Conservation (phyloP, 1,140 invertebrate genomes). For the Dreissena polymorpha region DNA sequence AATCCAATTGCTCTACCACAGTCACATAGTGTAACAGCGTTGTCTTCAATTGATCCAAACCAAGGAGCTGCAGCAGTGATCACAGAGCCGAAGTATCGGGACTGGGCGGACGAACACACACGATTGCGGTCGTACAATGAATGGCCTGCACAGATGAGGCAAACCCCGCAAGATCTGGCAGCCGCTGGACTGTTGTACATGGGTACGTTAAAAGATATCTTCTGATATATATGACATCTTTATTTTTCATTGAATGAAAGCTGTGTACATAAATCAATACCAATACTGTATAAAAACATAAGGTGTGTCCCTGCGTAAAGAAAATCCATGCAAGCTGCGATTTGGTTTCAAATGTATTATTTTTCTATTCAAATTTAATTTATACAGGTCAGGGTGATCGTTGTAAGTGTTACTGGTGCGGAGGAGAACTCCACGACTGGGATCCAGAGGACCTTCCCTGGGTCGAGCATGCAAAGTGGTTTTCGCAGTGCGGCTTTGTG, state of each 20-base stretch:
- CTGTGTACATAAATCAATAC: too few relatives aligned
- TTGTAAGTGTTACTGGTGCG: constrained; percentile 71
- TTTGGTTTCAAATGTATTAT: too few relatives aligned
- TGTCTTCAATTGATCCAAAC: too few relatives aligned
- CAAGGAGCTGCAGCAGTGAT: constrained; percentile 19
- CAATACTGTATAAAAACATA: too few relatives aligned
- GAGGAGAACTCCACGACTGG: constrained; percentile 70
- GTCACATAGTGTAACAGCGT: too few relatives aligned
- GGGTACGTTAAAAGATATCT: too few relatives aligned
- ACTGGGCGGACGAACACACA: constrained; percentile 82
- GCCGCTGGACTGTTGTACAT: constrained; percentile 95
- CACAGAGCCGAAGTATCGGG: constrained; percentile 66
- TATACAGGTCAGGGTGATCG: constrained; percentile 60
- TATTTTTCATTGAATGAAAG: too few relatives aligned
- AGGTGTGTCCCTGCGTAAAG: too few relatives aligned
- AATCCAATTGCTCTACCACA: too few relatives aligned
- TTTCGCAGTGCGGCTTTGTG: constrained; percentile 44
- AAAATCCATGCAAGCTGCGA: too few relatives aligned
- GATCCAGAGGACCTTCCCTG: constrained; percentile 65
- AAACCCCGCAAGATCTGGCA: constrained; percentile 88
- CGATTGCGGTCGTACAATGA: constrained; percentile 86
- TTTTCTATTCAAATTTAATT: too few relatives aligned
- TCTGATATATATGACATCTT: too few relatives aligned
- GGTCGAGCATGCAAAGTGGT: constrained; percentile 56
- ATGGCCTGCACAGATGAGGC: constrained; percentile 78